phyloP scores from a whole-genome alignment of 2,113 vertebrate genomes.

The Helogale parvula region DNA sequence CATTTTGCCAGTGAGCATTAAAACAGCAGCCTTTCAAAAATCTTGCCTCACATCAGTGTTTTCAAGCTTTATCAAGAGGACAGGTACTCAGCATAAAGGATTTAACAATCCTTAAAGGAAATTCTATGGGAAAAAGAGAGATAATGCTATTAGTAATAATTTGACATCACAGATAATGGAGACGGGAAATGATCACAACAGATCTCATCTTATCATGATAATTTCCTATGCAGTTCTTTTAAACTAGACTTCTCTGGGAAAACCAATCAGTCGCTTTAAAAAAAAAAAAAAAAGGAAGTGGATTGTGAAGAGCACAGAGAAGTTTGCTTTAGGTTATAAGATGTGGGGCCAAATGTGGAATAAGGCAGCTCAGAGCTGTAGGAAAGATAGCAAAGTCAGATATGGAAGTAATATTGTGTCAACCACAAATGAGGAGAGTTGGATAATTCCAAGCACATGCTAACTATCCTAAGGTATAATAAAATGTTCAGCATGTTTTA shows the following conservation, averaged over 20 bases:
- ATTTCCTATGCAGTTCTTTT: constrained; percentile 38
- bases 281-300: background rate
- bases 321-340: constrained; percentile 57
- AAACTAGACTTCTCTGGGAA: constrained; percentile 28
- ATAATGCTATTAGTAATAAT: background rate
- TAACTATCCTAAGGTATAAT: constrained; percentile 50
- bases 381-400: constrained; percentile 46
- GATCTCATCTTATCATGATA: background rate
- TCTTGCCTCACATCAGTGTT: background rate
- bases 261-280: background rate
- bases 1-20: background rate
- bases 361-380: constrained; percentile 41
- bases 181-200: background rate
- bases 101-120: background rate
- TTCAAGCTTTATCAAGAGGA: constrained; percentile 18
- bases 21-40: constrained; percentile 9
- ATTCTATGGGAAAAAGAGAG: background rate
- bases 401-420: constrained; percentile 26
- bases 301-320: constrained; percentile 43
- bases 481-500: constrained; percentile 50
- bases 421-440: constrained; percentile 64
- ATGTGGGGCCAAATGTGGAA: constrained; percentile 21
- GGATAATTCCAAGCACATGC: constrained; percentile 54
- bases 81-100: background rate
- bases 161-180: background rate